A percentile compares a stretch with the other conserved stretches of the same genome.
Conservation (phyloP, 2,113 vertebrate species). For the Montifringilla adamsi region DNA sequence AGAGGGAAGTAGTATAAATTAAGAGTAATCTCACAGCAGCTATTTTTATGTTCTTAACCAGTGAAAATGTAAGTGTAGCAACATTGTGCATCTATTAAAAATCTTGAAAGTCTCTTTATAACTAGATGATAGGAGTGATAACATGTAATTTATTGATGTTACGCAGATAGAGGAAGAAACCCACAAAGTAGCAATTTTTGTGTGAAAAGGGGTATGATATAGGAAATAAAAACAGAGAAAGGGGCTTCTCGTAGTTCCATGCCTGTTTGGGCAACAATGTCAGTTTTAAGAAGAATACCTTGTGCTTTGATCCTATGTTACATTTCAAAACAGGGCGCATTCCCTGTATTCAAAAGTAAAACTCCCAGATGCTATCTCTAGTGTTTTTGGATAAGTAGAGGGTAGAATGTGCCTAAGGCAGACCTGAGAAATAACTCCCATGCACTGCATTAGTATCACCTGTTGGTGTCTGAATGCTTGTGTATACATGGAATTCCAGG, state of each 20-base stretch:
- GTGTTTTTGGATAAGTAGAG: background rate
- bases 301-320: background rate
- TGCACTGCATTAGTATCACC: background rate
- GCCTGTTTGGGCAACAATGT: background rate
- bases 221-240: constrained; percentile 51
- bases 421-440: background rate
- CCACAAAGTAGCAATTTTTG: constrained; percentile 50
- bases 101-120: constrained; percentile 66
- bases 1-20: constrained; percentile 59
- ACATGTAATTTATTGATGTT: constrained; percentile 64
- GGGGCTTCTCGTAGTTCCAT: background rate
- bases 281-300: background rate
- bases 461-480: background rate
- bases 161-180: constrained; percentile 11
- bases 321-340: background rate
- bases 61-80: constrained; percentile 52
- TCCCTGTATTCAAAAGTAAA: background rate
- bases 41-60: constrained; percentile 58
- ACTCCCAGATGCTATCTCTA: background rate
- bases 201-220: constrained; percentile 33
- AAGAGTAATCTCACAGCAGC: constrained; percentile 55
- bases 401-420: constrained; percentile 8
- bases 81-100: constrained; percentile 64
- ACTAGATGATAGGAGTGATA: constrained; percentile 61
- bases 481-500: background rate